Conservation (phyloP, 1,140 invertebrate species). For the Sarcophaga bullata region DNA sequence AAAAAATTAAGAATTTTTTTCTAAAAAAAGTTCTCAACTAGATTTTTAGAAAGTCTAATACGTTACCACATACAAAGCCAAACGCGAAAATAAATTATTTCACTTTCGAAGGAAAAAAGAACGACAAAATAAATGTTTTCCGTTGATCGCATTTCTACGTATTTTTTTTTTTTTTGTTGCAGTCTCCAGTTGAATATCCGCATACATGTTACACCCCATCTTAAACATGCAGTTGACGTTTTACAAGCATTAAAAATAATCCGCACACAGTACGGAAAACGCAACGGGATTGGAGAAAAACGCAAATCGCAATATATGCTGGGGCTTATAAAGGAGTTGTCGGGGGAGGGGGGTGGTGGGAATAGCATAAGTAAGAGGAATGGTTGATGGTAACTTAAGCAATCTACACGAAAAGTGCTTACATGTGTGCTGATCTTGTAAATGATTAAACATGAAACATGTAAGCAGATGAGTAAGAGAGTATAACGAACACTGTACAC, state of each 20-base stretch:
- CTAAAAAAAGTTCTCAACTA: no score
- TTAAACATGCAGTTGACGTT: slow-evolving; percentile 30
- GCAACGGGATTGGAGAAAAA: slow-evolving; percentile 8
- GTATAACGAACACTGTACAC: not conserved
- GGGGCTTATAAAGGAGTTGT: not conserved
- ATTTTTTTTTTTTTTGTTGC: slow-evolving; percentile 12
- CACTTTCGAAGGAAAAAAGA: not conserved
- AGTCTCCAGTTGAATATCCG: not conserved
- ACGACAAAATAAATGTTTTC: not conserved
- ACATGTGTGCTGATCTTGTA: slow-evolving; percentile 36
- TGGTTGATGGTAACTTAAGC: not conserved
- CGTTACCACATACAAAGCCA: not conserved
- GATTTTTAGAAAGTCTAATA: not conserved
- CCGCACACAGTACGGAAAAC: not conserved
- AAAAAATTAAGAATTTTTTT: no score
- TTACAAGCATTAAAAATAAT: slow-evolving; percentile 38
- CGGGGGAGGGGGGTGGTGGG: no score
- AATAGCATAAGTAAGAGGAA: not conserved
- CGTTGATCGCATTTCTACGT: not conserved
- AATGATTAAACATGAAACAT: slow-evolving; percentile 37
- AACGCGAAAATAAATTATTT: not conserved
- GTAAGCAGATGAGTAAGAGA: slow-evolving; percentile 22
- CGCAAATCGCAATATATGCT: not conserved
- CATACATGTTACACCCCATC: slow-evolving; percentile 31
- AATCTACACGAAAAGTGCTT: slow-evolving; percentile 36